Evolutionary conservation across 2,797 vertebrate species (phyloP).

Genomic region (Ispidina picta): DNA sequence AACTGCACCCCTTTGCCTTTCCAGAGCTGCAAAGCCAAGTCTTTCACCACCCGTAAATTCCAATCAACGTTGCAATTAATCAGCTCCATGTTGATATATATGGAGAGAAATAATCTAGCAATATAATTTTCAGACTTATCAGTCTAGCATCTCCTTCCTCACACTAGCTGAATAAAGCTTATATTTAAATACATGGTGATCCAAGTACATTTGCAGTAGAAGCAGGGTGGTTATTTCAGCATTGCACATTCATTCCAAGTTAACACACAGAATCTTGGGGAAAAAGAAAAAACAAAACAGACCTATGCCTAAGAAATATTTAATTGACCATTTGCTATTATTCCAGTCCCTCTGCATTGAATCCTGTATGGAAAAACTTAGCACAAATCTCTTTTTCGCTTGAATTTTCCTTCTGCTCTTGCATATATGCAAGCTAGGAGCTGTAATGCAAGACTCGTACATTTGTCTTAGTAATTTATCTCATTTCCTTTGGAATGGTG

Average conservation of each 20-base stretch:
- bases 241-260: background rate
- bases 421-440: constrained; percentile 1
- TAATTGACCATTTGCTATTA: constrained; percentile 57
- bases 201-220: background rate
- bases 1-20: background rate
- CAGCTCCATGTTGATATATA: background rate
- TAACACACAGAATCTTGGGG: background rate
- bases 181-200: background rate
- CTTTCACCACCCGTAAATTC: background rate
- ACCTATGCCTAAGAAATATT: constrained; percentile 39
- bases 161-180: background rate
- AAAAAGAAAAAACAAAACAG: background rate
- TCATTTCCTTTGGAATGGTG: constrained; percentile 62
- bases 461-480: constrained; percentile 69
- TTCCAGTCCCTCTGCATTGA: constrained; percentile 11
- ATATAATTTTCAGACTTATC: background rate
- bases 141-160: background rate
- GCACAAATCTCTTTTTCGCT: background rate
- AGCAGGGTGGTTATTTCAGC: background rate
- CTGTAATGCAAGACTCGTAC: background rate
- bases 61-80: background rate
- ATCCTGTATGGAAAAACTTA: constrained; percentile 29
- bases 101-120: background rate
- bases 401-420: constrained; percentile 48
- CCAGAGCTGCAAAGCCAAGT: background rate